A percentile compares a stretch with the other conserved stretches of the same genome.
These are phyloP conservation scores for Takifugu bimaculatus DNA, from an alignment of 2,113 vertebrate species.

Conservation along the genomic window DNA sequence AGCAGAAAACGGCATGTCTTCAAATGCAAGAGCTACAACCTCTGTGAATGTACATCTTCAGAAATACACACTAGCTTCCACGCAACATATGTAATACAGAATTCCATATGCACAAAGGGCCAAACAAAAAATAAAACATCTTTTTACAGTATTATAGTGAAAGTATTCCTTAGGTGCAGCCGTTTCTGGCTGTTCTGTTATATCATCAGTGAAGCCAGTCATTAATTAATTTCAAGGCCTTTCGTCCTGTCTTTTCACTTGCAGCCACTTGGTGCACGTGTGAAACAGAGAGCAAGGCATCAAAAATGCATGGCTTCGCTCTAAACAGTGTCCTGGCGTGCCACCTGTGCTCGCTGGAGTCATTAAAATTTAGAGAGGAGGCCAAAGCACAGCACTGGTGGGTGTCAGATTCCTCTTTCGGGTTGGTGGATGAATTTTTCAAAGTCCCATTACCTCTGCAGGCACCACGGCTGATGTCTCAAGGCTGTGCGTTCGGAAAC, in stretches of 20 bases:
- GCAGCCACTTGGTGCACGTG: slow-evolving; percentile 29
- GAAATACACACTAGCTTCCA: too few species aligned
- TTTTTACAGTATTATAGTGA: too few species aligned
- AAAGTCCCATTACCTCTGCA: slow-evolving; percentile 77
- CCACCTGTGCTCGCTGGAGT: slow-evolving; percentile 81
- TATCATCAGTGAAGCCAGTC: not conserved
- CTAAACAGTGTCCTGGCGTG: slow-evolving; percentile 72
- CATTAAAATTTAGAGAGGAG: slow-evolving; percentile 86
- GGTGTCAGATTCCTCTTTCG: slow-evolving; percentile 81
- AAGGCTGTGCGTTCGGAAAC: slow-evolving; percentile 39
- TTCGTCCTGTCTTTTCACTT: slow-evolving; percentile 13
- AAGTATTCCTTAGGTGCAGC: not conserved
- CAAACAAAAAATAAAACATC: too few species aligned
- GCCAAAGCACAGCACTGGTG: slow-evolving; percentile 60
- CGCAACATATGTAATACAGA: too few species aligned
- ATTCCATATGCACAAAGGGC: too few species aligned
- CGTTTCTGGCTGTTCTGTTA: slow-evolving; percentile 15
- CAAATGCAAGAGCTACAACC: too few species aligned
- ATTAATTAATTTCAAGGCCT: not conserved
- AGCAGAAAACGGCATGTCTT: too few species aligned
- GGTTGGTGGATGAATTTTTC: slow-evolving; percentile 78
- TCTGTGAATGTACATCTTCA: too few species aligned
- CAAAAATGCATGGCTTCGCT: slow-evolving; percentile 71
- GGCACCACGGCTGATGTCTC: slow-evolving; percentile 62
- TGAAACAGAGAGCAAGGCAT: slow-evolving; percentile 38